These are phyloP conservation scores for Dendrolimus punctatus DNA, from an alignment of 1,140 invertebrate species.

Conservation along the genomic window DNA sequence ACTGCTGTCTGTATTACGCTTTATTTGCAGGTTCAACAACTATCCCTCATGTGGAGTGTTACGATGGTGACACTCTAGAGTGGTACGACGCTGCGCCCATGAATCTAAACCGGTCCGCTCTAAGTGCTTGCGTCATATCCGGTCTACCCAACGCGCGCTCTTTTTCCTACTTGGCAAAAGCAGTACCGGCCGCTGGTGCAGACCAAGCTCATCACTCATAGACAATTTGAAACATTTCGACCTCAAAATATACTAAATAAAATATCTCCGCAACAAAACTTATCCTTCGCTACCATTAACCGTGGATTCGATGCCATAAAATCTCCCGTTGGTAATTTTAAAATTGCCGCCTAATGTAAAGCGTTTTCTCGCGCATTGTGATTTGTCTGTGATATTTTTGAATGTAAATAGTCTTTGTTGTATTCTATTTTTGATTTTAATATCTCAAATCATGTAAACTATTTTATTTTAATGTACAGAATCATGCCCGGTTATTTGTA, in stretches of 20 bases:
- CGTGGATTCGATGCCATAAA: too few relatives aligned
- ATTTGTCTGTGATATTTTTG: conserved; percentile 31
- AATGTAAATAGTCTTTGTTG: conserved; percentile 49
- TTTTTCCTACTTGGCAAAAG: conserved; percentile 65
- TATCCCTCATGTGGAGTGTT: conserved; percentile 81
- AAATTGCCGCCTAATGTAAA: conserved; percentile 2
- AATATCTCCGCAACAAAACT: conserved; percentile 3
- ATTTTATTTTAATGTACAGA: conserved; percentile 26
- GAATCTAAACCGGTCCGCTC: conserved; percentile 79
- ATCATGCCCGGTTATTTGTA: conserved; percentile 21
- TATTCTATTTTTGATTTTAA: conserved; percentile 32
- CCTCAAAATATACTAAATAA: conserved; percentile 1
- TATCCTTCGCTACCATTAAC: conserved; percentile 8
- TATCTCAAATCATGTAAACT: conserved; percentile 42
- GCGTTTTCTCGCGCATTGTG: conserved; percentile 7
- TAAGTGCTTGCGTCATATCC: conserved; percentile 76
- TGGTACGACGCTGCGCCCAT: conserved; percentile 80
- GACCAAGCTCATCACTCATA: conserved; percentile 47
- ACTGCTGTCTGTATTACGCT: neutral
- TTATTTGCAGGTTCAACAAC: conserved; percentile 70
- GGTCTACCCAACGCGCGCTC: conserved; percentile 74
- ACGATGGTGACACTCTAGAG: conserved; percentile 77
- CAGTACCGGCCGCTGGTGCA: conserved; percentile 57
- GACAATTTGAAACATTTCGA: conserved; percentile 3
- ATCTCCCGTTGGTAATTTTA: too few relatives aligned